phyloP scores from a whole-genome alignment of 1,140 invertebrate genomes.

The Pygmarrhopalites habei region DNA sequence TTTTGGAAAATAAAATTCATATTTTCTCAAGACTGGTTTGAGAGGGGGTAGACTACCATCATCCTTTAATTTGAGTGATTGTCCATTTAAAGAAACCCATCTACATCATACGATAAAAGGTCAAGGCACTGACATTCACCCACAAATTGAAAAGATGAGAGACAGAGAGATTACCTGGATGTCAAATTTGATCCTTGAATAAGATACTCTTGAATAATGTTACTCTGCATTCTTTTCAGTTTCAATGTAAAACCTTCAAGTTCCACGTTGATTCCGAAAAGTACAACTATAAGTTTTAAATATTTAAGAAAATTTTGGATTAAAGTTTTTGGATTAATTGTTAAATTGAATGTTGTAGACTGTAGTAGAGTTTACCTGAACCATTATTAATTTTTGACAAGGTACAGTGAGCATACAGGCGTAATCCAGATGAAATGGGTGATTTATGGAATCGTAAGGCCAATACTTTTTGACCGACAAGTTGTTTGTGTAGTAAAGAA shows the following conservation, averaged over 20 bases:
- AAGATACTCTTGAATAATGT: neutral
- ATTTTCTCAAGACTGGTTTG: too few species aligned
- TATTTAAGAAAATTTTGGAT: neutral
- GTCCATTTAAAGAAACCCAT: neutral
- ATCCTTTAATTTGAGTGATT: neutral
- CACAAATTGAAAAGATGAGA: neutral
- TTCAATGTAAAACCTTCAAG: neutral
- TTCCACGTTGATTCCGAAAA: neutral
- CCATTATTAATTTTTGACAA: neutral
- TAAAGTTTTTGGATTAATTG: neutral
- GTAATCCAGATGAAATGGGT: neutral
- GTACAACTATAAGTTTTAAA: neutral
- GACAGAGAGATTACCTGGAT: neutral
- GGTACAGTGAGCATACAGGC: neutral
- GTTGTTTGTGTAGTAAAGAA: slow-evolving; percentile 6
- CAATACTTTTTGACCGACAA: slow-evolving; percentile 11
- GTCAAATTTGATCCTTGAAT: neutral
- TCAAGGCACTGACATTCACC: neutral
- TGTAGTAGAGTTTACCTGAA: neutral
- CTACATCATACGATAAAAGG: neutral
- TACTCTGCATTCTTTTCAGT: neutral
- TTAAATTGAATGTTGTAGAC: neutral
- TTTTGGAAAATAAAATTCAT: too few species aligned
- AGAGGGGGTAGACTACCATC: neutral
- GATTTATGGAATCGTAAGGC: neutral